phyloP scores from a whole-genome alignment of 2,888 invertebrate species.

The Andrena bucephala region DNA sequence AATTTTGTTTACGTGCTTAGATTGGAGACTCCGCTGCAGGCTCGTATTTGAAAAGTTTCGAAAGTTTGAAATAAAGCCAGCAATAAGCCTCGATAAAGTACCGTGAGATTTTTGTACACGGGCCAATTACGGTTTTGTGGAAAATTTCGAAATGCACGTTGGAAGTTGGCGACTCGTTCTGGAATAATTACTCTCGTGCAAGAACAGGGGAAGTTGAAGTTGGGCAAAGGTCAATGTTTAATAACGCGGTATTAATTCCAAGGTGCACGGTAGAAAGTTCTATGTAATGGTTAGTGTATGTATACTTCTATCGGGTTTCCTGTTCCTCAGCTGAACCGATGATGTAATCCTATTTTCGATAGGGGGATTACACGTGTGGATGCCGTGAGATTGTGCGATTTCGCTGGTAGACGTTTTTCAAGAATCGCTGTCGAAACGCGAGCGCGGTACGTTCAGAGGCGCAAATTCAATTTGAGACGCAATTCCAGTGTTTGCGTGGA shows the following conservation, averaged over 20 bases:
- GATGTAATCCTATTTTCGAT: not conserved
- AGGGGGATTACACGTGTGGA: not conserved
- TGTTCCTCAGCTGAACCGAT: not conserved
- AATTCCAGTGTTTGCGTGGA: slow-evolving; percentile 29
- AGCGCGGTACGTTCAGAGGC: too few relatives aligned
- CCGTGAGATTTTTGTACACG: too few relatives aligned
- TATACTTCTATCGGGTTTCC: slow-evolving; percentile 8
- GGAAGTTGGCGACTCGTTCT: too few relatives aligned
- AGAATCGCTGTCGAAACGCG: not conserved
- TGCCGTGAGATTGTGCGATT: not conserved
- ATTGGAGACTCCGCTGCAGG: too few relatives aligned
- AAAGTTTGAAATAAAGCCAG: too few relatives aligned
- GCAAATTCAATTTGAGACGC: slow-evolving; percentile 20
- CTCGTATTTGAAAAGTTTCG: too few relatives aligned
- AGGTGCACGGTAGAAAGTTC: not conserved
- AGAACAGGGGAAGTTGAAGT: not conserved
- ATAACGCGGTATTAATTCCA: not conserved
- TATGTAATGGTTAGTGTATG: not conserved
- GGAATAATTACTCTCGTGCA: not conserved
- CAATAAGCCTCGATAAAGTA: too few relatives aligned
- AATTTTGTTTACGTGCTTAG: too few relatives aligned
- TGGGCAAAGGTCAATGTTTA: not conserved
- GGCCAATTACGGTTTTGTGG: too few relatives aligned
- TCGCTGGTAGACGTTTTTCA: not conserved
- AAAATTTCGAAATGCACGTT: too few relatives aligned